Evolutionary conservation across 2,797 vertebrate species (phyloP).

Genomic region (Molothrus aeneus): DNA sequence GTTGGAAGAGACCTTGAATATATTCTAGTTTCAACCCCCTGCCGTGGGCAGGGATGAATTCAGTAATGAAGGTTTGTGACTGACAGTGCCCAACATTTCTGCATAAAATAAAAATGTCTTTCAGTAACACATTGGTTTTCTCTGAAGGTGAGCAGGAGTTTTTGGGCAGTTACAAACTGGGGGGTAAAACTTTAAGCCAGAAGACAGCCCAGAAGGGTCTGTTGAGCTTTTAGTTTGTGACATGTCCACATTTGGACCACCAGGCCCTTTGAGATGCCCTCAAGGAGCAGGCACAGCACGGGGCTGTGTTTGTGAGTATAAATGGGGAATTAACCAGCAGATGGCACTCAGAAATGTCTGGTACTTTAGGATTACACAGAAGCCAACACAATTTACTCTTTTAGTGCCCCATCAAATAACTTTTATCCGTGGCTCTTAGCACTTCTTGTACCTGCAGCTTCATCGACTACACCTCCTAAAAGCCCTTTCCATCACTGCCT

Average conservation of each 20-base stretch:
- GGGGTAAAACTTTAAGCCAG: not conserved
- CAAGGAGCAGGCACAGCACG: not conserved
- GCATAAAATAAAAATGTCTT: not conserved
- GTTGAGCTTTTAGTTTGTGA: not conserved
- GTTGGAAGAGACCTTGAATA: not conserved
- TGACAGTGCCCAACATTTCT: not conserved
- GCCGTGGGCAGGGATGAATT: not conserved
- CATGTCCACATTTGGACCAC: not conserved
- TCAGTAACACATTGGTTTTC: not conserved
- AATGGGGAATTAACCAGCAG: constrained; percentile 6
- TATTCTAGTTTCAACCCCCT: not conserved
- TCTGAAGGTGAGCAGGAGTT: fast-evolving
- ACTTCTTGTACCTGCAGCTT: not conserved
- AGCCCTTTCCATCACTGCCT: not conserved
- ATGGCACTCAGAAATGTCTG: not conserved
- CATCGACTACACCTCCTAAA: not conserved
- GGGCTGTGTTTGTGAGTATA: not conserved
- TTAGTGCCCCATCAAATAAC: not conserved
- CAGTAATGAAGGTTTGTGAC: fast-evolving
- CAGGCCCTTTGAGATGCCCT: not conserved
- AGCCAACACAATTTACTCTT: not conserved
- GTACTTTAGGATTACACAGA: not conserved
- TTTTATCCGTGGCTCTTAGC: not conserved
- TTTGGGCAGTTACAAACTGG: no score
- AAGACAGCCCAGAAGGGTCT: not conserved